Evolutionary conservation across 2,888 invertebrate species (phyloP).

Genomic region (Hemaris fuciformis): DNA sequence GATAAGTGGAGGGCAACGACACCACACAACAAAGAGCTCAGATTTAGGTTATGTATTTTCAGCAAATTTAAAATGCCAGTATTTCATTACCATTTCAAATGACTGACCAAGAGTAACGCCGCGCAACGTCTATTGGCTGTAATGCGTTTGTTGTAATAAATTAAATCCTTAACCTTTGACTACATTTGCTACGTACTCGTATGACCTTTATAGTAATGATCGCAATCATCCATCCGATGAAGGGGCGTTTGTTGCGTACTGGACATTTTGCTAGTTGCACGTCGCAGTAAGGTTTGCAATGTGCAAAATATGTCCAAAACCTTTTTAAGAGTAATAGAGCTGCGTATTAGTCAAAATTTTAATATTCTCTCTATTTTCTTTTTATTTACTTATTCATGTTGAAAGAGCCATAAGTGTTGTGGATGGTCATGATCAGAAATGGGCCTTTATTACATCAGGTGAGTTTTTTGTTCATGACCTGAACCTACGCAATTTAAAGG

Average conservation of each 20-base stretch:
- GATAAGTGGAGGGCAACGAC: slow-evolving; percentile 62
- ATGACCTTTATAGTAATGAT: slow-evolving; percentile 28
- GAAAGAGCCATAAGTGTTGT: too few relatives aligned
- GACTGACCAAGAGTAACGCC: slow-evolving; percentile 14
- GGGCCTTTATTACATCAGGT: too few relatives aligned
- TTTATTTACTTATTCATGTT: too few relatives aligned
- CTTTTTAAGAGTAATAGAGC: too few relatives aligned
- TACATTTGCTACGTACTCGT: slow-evolving; percentile 23
- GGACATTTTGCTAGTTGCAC: slow-evolving; percentile 18
- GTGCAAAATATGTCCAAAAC: neutral
- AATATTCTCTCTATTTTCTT: too few relatives aligned
- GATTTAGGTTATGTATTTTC: slow-evolving; percentile 61
- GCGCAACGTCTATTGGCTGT: neutral
- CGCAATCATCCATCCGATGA: slow-evolving; percentile 21
- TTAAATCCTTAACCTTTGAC: slow-evolving; percentile 22
- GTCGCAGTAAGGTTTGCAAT: neutral
- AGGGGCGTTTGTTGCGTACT: slow-evolving; percentile 21
- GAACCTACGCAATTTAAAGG: too few relatives aligned
- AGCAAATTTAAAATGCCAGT: slow-evolving; percentile 43
- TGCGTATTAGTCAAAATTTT: too few relatives aligned
- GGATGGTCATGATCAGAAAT: too few relatives aligned
- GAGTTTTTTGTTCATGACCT: too few relatives aligned
- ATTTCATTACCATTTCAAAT: slow-evolving; percentile 53
- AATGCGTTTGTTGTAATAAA: neutral
- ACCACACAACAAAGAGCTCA: slow-evolving; percentile 51